Evolutionary conservation across 1,140 invertebrate species (phyloP).

Genomic region (Acromyrmex echinatior): DNA sequence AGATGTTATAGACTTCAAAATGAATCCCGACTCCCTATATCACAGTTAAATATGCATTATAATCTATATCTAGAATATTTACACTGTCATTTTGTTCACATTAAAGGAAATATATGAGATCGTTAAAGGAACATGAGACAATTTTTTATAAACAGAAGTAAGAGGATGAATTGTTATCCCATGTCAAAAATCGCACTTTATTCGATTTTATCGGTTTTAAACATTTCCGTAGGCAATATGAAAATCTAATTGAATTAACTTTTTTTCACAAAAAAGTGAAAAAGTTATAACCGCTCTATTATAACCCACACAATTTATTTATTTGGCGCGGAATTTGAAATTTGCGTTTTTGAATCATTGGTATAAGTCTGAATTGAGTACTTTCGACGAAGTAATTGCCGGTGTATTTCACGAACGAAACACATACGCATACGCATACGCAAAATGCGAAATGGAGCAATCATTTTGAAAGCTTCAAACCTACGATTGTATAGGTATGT

Average conservation of each 20-base stretch:
- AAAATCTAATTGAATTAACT: neutral
- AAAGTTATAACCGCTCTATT: neutral
- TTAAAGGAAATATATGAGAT: neutral
- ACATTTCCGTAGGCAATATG: neutral
- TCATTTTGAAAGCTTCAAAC: slow-evolving; percentile 34
- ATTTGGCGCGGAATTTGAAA: neutral
- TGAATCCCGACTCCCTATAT: neutral
- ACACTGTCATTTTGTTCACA: neutral
- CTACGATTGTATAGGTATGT: slow-evolving; percentile 1
- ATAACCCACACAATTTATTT: neutral
- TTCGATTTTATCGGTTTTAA: neutral
- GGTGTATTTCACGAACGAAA: slow-evolving; percentile 30
- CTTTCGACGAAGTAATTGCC: slow-evolving; percentile 29
- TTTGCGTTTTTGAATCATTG: slow-evolving; percentile 32
- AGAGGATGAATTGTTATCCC: neutral
- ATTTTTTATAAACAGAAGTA: neutral
- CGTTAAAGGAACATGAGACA: neutral
- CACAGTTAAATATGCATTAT: neutral
- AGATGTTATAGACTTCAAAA: neutral
- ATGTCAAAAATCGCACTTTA: neutral
- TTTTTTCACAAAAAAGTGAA: neutral
- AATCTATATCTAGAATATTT: neutral
- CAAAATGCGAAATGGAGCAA: slow-evolving; percentile 42
- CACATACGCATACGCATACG: neutral
- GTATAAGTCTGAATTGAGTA: neutral